phyloP scores from a whole-genome alignment of 2,113 vertebrate genomes.

The Alouatta palliata region DNA sequence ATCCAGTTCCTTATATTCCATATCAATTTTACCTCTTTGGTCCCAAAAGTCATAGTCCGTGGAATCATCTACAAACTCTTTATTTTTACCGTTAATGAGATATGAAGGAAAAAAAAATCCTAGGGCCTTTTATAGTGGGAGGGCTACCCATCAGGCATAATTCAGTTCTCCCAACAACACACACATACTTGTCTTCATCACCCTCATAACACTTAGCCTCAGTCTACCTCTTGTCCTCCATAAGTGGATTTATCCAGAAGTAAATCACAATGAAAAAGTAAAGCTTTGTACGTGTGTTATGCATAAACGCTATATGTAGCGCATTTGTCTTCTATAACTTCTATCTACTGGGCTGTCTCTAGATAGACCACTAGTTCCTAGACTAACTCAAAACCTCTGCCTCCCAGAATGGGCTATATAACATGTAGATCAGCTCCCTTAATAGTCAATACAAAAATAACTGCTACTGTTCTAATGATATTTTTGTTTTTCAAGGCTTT shows the following conservation, averaged over 20 bases:
- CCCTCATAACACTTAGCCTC: background rate
- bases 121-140: background rate
- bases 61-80: background rate
- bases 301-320: rapidly evolving
- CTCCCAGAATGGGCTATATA: background rate
- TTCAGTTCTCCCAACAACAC: background rate
- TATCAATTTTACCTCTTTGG: background rate
- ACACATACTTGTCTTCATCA: background rate
- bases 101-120: background rate
- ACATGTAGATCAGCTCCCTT: background rate
- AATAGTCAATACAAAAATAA: background rate
- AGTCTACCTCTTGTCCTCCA: background rate
- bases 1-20: background rate
- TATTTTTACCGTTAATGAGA: background rate
- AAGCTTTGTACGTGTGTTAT: background rate
- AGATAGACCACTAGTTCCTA: background rate
- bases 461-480: background rate
- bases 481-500: constrained; percentile 3
- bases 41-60: background rate
- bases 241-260: background rate
- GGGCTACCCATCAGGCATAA: background rate
- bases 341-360: background rate
- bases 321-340: background rate
- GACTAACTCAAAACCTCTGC: background rate
- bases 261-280: background rate